Evolutionary conservation across 1,140 invertebrate genomes (phyloP).

Genomic region (Papilio glaucus): DNA sequence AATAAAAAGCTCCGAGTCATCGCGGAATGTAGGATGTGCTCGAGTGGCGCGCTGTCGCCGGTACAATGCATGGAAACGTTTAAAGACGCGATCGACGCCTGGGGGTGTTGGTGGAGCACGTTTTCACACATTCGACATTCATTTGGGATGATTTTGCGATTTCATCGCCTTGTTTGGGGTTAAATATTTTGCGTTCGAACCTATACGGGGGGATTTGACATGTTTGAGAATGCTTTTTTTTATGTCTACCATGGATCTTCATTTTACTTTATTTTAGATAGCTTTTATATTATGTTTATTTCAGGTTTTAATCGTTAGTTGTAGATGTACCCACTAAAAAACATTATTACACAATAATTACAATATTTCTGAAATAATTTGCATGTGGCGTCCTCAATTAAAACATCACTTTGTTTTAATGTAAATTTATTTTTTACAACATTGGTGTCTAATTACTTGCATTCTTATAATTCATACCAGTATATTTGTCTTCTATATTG

Average conservation of each 20-base stretch:
- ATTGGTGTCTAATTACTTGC: no score
- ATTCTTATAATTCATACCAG: no score
- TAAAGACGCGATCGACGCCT: slow-evolving; percentile 52
- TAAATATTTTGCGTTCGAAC: slow-evolving; percentile 9
- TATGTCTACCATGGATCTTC: background rate
- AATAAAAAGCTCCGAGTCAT: slow-evolving; percentile 25
- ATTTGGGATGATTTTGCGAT: slow-evolving; percentile 67
- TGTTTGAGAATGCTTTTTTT: background rate
- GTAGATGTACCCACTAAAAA: no score
- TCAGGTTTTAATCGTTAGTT: no score
- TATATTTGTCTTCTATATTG: no score
- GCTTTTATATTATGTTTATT: background rate
- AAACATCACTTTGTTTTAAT: no score
- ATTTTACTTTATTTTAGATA: background rate
- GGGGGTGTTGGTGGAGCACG: slow-evolving; percentile 49
- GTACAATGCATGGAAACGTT: slow-evolving; percentile 31
- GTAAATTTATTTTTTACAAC: no score
- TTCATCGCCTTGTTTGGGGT: slow-evolving; percentile 45
- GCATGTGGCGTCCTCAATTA: no score
- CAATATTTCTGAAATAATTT: no score
- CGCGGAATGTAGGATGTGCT: slow-evolving; percentile 1
- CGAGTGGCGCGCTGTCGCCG: background rate
- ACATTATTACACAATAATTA: no score
- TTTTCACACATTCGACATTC: slow-evolving; percentile 74
- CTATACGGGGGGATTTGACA: slow-evolving; percentile 11